Percentiles rank a stretch among this genome's conserved stretches.
These are phyloP conservation scores for Mus minutoides DNA, from an alignment of 2,797 vertebrate genomes.

Conservation along the genomic window DNA sequence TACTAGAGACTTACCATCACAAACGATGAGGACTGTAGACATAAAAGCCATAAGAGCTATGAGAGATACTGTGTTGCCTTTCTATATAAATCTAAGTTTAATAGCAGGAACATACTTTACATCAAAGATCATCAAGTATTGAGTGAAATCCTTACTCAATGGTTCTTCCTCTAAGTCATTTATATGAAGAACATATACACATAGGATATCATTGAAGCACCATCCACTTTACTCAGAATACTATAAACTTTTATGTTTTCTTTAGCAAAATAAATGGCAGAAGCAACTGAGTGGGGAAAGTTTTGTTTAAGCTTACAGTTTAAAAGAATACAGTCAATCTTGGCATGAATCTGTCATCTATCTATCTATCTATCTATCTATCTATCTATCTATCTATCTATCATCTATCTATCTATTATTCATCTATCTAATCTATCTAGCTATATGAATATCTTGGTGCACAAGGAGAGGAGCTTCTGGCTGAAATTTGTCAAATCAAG, in stretches of 20 bases:
- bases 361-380: no score
- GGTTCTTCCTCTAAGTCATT: background rate
- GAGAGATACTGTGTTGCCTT: background rate
- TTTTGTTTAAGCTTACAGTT: background rate
- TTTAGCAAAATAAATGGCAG: background rate
- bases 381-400: no score
- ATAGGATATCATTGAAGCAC: background rate
- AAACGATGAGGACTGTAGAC: no score
- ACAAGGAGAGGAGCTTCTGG: no score
- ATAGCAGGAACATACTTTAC: background rate
- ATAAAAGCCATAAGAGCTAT: background rate
- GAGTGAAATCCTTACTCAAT: background rate
- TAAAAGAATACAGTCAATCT: background rate
- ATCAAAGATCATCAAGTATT: background rate
- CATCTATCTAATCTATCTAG: no score
- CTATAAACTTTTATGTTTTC: background rate
- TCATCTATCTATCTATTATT: no score
- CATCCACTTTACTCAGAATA: background rate
- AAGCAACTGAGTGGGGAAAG: no score
- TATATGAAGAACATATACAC: background rate
- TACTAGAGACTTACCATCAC: background rate
- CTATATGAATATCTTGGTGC: background rate
- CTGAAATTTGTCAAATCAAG: background rate
- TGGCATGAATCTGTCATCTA: no score
- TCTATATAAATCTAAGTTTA: background rate